Conservation (phyloP, 2,113 vertebrate species). For the Cnemophilus loriae region DNA sequence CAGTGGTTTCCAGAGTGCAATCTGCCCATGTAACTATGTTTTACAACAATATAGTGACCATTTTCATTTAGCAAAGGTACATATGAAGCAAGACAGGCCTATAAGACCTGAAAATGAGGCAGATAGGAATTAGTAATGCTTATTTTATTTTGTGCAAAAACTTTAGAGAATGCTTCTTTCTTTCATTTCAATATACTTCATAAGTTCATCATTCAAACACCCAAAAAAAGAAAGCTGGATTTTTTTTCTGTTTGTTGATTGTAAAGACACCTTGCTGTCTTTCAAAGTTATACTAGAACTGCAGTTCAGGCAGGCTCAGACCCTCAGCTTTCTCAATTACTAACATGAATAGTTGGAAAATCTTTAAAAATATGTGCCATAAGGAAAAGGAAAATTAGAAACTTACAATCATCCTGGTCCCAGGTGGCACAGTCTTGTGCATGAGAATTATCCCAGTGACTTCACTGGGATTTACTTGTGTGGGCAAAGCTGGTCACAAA, state of each 20-base stretch:
- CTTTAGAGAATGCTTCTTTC: not conserved
- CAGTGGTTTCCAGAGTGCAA: not conserved
- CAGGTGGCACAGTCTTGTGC: accelerated
- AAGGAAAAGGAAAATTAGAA: not conserved
- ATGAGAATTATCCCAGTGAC: not conserved
- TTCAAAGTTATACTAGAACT: not conserved
- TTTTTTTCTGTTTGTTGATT: not conserved
- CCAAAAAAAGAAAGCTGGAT: not conserved
- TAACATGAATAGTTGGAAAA: not conserved
- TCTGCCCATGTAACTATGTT: not conserved
- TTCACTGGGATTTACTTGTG: not conserved
- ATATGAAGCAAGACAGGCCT: not conserved
- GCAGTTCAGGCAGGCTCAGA: not conserved
- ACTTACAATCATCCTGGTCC: not conserved
- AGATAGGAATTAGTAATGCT: not conserved
- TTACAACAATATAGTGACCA: not conserved
- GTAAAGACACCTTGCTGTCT: not conserved
- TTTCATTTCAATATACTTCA: not conserved
- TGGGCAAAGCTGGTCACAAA: not conserved
- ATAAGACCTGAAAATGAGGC: not conserved
- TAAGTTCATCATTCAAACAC: not conserved
- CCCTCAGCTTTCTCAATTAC: not conserved
- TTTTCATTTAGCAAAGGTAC: not conserved
- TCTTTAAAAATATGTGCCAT: not conserved
- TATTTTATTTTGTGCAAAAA: not conserved